Percentiles rank a stretch among this genome's conserved stretches.
These are phyloP conservation scores for Eulemur coronatus DNA, from an alignment of 2,797 vertebrate genomes.

Conservation along the genomic window DNA sequence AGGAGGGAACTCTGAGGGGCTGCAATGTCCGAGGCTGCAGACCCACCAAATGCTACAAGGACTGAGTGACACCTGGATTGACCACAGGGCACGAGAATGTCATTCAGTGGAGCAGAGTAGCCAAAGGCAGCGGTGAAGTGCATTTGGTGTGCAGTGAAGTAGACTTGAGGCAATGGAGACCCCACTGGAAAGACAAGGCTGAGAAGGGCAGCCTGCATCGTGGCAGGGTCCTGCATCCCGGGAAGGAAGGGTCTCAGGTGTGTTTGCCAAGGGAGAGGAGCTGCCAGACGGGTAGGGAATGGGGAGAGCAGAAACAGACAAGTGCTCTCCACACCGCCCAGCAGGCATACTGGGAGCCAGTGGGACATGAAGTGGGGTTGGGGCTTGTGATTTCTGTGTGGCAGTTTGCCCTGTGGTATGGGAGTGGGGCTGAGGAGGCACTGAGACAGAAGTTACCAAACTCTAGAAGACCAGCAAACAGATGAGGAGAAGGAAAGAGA, in stretches of 20 bases:
- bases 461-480: not conserved
- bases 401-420: not conserved
- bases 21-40: not conserved
- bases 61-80: not conserved
- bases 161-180: not conserved
- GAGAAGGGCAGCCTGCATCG: not conserved
- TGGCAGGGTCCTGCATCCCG: not conserved
- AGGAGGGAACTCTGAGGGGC: too few species aligned
- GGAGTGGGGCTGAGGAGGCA: not conserved
- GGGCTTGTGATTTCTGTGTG: not conserved
- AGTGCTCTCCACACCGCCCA: not conserved
- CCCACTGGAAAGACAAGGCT: too few species aligned
- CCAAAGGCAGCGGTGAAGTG: not conserved
- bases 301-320: not conserved
- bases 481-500: not conserved
- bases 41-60: not conserved
- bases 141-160: not conserved
- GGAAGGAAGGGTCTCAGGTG: not conserved
- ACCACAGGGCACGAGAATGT: not conserved
- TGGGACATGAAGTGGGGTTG: not conserved
- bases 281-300: too few species aligned
- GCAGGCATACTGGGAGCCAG: not conserved
- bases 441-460: not conserved
- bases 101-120: rapidly evolving
- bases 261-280: not conserved